Evolutionary conservation across 2,888 invertebrate species (phyloP).

Genomic region (Automeris io): DNA sequence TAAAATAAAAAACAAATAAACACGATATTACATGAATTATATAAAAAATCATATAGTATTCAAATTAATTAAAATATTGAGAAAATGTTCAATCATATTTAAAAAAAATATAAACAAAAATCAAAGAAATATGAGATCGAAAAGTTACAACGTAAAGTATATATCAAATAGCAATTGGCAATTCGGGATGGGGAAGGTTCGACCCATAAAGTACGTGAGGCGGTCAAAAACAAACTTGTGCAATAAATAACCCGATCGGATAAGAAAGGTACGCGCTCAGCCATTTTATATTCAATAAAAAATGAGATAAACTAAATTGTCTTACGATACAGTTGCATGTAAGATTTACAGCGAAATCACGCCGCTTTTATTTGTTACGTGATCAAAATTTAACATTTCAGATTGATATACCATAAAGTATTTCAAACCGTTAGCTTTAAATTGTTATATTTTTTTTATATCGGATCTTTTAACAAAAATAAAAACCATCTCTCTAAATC

Average conservation of each 20-base stretch:
- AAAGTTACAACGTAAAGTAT: slow-evolving; percentile 67
- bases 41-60: neutral
- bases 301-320: slow-evolving; percentile 67
- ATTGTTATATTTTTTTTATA: neutral
- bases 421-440: neutral
- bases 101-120: slow-evolving; percentile 24
- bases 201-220: slow-evolving; percentile 74
- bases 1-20: too few species aligned
- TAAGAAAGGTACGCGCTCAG: slow-evolving; percentile 67
- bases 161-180: slow-evolving; percentile 74
- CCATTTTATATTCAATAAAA: slow-evolving; percentile 74
- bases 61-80: neutral
- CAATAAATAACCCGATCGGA: slow-evolving; percentile 74
- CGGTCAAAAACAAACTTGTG: slow-evolving; percentile 75
- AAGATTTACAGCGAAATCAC: slow-evolving; percentile 42
- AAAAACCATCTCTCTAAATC: too few species aligned
- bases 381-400: slow-evolving; percentile 1
- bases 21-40: too few species aligned
- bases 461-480: too few species aligned
- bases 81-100: neutral
- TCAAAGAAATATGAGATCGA: slow-evolving; percentile 56
- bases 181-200: slow-evolving; percentile 71
- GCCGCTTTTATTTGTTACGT: slow-evolving; percentile 24
- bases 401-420: too few species aligned
- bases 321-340: slow-evolving; percentile 51